Evolutionary conservation across 2,113 vertebrate genomes (phyloP).

Genomic region (Deroptyus accipitrinus): DNA sequence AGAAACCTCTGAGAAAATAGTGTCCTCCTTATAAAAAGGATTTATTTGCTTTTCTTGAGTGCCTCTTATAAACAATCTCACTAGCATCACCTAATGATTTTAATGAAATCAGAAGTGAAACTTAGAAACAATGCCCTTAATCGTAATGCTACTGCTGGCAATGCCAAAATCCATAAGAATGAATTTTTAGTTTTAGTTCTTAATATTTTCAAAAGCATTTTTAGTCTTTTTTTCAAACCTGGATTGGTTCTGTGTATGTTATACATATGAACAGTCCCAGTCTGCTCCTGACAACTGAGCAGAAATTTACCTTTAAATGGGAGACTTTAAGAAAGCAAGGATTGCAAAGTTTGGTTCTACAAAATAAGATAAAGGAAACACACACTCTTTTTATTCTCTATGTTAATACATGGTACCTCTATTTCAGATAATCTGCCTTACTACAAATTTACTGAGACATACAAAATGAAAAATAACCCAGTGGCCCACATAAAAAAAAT

Average conservation of each 20-base stretch:
- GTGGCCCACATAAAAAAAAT: neutral
- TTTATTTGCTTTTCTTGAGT: neutral
- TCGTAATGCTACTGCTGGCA: neutral
- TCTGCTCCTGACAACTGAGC: neutral
- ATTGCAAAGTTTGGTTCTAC: neutral
- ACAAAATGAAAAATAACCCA: conserved; percentile 58
- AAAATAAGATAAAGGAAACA: conserved; percentile 37
- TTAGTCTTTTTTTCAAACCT: conserved; percentile 25
- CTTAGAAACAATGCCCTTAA: neutral
- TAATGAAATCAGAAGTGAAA: neutral
- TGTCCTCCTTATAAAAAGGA: neutral
- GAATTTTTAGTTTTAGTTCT: neutral
- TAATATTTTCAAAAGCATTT: neutral
- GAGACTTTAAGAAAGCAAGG: neutral
- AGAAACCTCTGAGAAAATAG: conserved; percentile 62
- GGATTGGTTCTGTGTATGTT: neutral
- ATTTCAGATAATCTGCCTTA: conserved; percentile 70
- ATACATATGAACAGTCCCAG: neutral
- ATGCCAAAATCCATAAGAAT: neutral
- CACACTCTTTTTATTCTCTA: conserved; percentile 66
- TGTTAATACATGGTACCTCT: conserved; percentile 62
- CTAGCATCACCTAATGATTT: neutral
- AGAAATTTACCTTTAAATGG: neutral
- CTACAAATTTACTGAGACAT: conserved; percentile 66
- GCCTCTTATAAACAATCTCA: neutral